Percentiles rank a stretch among this genome's conserved stretches.
Conservation (phyloP, 2,888 invertebrate species). For the Pandemis corylana region DNA sequence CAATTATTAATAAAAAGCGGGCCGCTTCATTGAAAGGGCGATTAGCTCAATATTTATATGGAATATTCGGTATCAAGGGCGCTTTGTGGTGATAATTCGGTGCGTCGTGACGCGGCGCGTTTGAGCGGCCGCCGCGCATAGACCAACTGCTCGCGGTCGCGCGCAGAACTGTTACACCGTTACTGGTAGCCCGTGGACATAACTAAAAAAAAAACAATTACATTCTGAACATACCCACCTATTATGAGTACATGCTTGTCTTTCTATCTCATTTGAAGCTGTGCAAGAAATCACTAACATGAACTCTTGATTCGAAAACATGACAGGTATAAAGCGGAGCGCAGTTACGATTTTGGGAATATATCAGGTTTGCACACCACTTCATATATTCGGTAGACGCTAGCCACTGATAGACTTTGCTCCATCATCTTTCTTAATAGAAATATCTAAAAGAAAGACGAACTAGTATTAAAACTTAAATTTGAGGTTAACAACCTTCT, state of each 20-base stretch:
- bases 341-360: too few relatives aligned
- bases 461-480: too few relatives aligned
- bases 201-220: too few relatives aligned
- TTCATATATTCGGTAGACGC: too few relatives aligned
- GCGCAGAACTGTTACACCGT: slow-evolving; percentile 50
- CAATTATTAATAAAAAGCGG: slow-evolving; percentile 85
- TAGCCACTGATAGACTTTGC: not conserved
- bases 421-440: not conserved
- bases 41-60: slow-evolving; percentile 86
- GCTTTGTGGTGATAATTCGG: slow-evolving; percentile 84
- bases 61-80: slow-evolving; percentile 85
- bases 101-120: slow-evolving; percentile 81
- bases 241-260: too few relatives aligned
- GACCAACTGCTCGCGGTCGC: slow-evolving; percentile 70
- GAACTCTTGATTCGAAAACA: too few relatives aligned
- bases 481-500: too few relatives aligned
- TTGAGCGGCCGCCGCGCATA: slow-evolving; percentile 71
- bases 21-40: slow-evolving; percentile 85
- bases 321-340: too few relatives aligned
- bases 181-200: not conserved
- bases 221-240: too few relatives aligned
- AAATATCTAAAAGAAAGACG: not conserved
- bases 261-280: too few relatives aligned
- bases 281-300: too few relatives aligned
- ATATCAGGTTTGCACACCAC: too few relatives aligned